Conservation (phyloP, 2,113 vertebrate genomes). For the Tragelaphus buxtoni region DNA sequence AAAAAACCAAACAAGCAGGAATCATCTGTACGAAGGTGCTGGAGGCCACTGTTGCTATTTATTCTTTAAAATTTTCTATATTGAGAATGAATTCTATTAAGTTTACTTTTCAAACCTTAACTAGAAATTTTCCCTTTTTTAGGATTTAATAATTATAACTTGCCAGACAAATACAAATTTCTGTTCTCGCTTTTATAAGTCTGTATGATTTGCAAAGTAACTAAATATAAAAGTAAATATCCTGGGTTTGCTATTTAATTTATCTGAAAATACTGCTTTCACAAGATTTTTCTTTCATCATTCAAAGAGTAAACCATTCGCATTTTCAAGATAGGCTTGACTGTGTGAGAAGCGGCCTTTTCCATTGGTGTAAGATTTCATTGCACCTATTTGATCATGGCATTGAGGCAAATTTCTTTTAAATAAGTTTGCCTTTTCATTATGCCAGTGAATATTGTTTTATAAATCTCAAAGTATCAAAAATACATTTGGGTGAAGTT, state of each 20-base stretch:
- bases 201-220: slow-evolving; percentile 44
- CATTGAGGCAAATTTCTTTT: background rate
- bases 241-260: slow-evolving; percentile 65
- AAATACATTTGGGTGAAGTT: background rate
- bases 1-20: background rate
- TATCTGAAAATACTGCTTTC: slow-evolving; percentile 62
- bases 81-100: background rate
- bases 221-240: slow-evolving; percentile 30
- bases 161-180: background rate
- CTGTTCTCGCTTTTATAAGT: background rate
- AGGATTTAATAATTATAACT: slow-evolving; percentile 23
- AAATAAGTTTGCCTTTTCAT: slow-evolving; percentile 20
- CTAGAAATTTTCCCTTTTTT: background rate
- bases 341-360: background rate
- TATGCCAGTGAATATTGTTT: background rate
- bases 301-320: slow-evolving; percentile 49
- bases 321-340: slow-evolving; percentile 43
- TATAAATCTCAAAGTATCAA: background rate
- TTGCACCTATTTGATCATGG: slow-evolving; percentile 21
- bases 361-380: background rate
- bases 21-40: background rate
- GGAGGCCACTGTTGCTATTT: background rate
- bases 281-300: slow-evolving; percentile 63
- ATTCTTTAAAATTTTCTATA: background rate
- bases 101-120: slow-evolving; percentile 12